Conservation (phyloP, 2,888 invertebrate species). For the Aleiodes alternator region DNA sequence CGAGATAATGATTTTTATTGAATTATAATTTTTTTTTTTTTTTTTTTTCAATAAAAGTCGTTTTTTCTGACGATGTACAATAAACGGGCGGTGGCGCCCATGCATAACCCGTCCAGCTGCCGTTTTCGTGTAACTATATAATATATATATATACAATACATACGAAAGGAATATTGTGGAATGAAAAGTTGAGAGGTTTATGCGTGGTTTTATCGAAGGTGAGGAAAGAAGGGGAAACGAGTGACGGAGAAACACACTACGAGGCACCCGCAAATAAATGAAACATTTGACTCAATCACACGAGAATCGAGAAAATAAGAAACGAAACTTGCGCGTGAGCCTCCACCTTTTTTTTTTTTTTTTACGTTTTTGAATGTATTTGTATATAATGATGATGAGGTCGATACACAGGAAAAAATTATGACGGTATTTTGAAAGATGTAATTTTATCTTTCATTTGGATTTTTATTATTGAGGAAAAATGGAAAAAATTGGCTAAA, state of each 20-base stretch:
- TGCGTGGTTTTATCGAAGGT: slow-evolving; percentile 10
- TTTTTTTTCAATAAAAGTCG: slow-evolving; percentile 25
- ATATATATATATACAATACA: slow-evolving; percentile 21
- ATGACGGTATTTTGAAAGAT: too few relatives aligned
- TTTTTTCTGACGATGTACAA: slow-evolving; percentile 29
- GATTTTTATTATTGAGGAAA: too few relatives aligned
- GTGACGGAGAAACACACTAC: not conserved
- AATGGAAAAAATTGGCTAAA: too few relatives aligned
- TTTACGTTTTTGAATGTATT: too few relatives aligned
- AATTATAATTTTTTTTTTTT: slow-evolving; percentile 21
- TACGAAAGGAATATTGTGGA: not conserved
- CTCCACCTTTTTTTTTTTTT: too few relatives aligned
- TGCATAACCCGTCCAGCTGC: slow-evolving; percentile 45
- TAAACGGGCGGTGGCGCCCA: slow-evolving; percentile 44
- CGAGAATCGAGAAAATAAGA: too few relatives aligned
- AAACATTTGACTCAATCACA: not conserved
- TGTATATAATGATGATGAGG: too few relatives aligned
- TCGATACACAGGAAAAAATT: too few relatives aligned
- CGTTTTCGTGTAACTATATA: slow-evolving; percentile 19
- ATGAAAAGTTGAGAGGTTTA: slow-evolving; percentile 3
- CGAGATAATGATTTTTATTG: not conserved
- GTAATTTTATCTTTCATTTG: too few relatives aligned
- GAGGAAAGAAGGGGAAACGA: not conserved
- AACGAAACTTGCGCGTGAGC: too few relatives aligned
- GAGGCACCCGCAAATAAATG: slow-evolving; percentile 2